Evolutionary conservation across 2,797 vertebrate genomes (phyloP), one percentile per base, ranked within the genome.

Genomic region (Rhadinocentrus ornatus): DNA sequence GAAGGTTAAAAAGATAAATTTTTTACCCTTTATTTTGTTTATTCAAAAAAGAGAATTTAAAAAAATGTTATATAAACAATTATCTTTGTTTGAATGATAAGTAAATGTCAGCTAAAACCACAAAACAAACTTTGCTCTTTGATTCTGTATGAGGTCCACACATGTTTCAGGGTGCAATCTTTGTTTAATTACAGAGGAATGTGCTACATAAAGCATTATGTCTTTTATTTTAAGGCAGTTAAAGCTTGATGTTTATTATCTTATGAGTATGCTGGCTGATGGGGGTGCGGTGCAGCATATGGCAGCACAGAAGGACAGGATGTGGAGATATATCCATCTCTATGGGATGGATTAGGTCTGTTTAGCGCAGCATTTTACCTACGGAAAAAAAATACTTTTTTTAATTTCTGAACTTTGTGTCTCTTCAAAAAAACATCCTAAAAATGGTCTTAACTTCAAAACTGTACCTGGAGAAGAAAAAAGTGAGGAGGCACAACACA

Each of bases 131-230:
- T 69, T 55, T 48, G 44, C 27, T 76, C 24, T 86, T 69, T 75
- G 62, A 78, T 72, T 67, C 46, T 70, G 22, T 54, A 50, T 2
- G 4, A 77, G 20, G 56, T 50, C 41, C 69, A 75, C 24, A 75
- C 73, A 61, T 69, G n/a, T 69, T 75, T 77, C 66, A 54, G 62
- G 39, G 26, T 62, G 67, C 24, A 69, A 74, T 81, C 53, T 52
- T 74, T 9, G 48, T 84, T 77, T 79, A 75, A 80, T 82, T 83
- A 78, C 35, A 80, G 67, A 71, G 69, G 16, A 73, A 58, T 13
- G 3, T 66, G 70, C 63, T 68, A 76, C 67, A 65, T 64, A 18
- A 78, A 74, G 53, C 56, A 67, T 64, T 69, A 59, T 58, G 57
- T 70, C 53, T 13, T 62, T 71, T 63, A 62, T 76, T 62, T 79